Evolutionary conservation across 2,888 invertebrate genomes (phyloP).

Genomic region (Tubulanus polymorphus): DNA sequence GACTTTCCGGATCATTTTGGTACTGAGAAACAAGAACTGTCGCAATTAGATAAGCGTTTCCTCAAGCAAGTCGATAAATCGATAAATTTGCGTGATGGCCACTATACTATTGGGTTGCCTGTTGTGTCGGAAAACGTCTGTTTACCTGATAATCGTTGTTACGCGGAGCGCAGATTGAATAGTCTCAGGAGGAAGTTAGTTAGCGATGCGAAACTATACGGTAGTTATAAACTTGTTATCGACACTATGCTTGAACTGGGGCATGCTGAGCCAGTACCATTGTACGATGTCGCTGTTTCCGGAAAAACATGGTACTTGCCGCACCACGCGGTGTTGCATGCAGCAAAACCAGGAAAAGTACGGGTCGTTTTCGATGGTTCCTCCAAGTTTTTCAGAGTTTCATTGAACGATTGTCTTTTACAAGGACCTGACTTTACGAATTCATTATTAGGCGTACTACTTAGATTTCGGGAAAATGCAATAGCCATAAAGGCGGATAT

Average conservation of each 20-base stretch:
- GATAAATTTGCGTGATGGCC: constrained; percentile 6
- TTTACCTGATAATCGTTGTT: constrained; percentile 5
- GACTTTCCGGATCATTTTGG: not conserved
- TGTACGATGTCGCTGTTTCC: not conserved
- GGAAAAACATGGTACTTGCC: constrained; percentile 5
- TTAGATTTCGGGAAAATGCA: constrained; percentile 16
- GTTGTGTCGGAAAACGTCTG: constrained; percentile 2
- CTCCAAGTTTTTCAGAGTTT: constrained; percentile 16
- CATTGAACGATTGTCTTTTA: constrained; percentile 18
- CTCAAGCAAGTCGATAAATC: constrained; percentile 7
- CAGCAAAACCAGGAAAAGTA: constrained; percentile 1
- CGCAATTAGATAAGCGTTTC: constrained; percentile 8
- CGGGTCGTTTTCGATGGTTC: constrained; percentile 15
- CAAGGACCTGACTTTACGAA: constrained; percentile 22
- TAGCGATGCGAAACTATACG: not conserved
- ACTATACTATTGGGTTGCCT: constrained; percentile 9
- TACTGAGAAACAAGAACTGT: constrained; percentile 1
- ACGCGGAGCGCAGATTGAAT: constrained; percentile 8
- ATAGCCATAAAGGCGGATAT: constrained; percentile 18
- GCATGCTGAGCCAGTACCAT: not conserved
- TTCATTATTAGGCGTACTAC: constrained; percentile 18
- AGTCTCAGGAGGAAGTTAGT: constrained; percentile 4
- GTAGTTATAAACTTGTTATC: constrained; percentile 1
- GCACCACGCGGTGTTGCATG: constrained; percentile 2
- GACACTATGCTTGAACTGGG: not conserved